Evolutionary conservation across 2,113 vertebrate species (phyloP).

Genomic region (Struthidea cinerea): DNA sequence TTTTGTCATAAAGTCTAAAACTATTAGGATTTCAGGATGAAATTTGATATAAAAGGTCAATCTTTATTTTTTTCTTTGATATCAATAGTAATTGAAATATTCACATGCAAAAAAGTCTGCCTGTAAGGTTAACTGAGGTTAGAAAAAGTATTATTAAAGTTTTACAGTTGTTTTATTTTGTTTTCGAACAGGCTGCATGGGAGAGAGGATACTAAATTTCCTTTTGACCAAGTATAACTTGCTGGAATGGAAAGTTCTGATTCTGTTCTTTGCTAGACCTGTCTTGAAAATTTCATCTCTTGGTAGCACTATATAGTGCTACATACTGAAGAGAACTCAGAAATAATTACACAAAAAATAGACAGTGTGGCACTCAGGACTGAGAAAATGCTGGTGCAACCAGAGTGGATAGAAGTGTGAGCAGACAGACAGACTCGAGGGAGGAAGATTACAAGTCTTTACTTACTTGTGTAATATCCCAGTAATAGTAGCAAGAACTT

Average conservation of each 20-base stretch:
- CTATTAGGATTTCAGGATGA: background rate
- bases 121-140: background rate
- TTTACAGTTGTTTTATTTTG: background rate
- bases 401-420: background rate
- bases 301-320: background rate
- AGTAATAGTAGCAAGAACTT: background rate
- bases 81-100: background rate
- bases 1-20: background rate
- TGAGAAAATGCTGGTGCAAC: background rate
- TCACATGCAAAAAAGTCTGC: background rate
- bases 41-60: background rate
- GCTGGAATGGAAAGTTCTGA: background rate
- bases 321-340: background rate
- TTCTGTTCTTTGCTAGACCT: rapidly evolving
- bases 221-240: background rate
- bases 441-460: background rate
- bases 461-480: background rate
- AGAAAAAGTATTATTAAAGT: background rate
- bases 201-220: background rate
- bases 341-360: background rate
- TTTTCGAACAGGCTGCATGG: background rate
- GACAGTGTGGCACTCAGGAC: background rate
- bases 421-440: background rate
- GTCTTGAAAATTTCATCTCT: background rate
- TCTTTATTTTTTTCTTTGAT: background rate